Evolutionary conservation across 2,888 invertebrate genomes (phyloP), one percentile per base, ranked within the genome.

Genomic region (Sacculina carcini): DNA sequence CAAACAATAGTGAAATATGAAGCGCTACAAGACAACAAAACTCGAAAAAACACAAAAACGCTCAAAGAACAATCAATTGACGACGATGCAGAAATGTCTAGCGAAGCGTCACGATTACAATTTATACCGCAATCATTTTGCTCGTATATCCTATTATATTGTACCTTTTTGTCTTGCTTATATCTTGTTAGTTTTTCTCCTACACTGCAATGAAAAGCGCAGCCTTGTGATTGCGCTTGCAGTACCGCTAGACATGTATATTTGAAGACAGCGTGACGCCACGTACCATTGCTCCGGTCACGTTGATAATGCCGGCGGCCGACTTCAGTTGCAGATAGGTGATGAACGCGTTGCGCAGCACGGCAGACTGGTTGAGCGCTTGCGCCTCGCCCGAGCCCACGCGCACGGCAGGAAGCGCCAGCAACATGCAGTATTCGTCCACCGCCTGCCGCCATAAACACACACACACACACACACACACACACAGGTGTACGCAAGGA

Each of bases 241-340:
- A n/a, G n/a, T n/a, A n/a, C n/a, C n/a, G n/a, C n/a, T n/a, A n/a
- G n/a, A n/a, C n/a, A n/a, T n/a, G n/a, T n/a, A n/a, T n/a, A n/a
- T n/a, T n/a, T n/a, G n/a, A n/a, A n/a, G n/a, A n/a, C n/a, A n/a
- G n/a, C n/a, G n/a, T n/a, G n/a, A n/a, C n/a, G 24, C 40, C 6
- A 64, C 67, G 62, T 66, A 79, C 80, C 73, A 80, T 78, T 51
- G 89, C 87, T 57, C 81, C 64, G 12, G 47, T 63, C 56, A 92
- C 83, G 68, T 96, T 96, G 60, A 96, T 87, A 63, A 98, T 96
- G 60, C 96, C 96, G 59, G 96, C 96, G 55, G 96, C 96, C 71
- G 87, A 87, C 68, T 96, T 96, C 63, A 84, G 79, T 69, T 87
- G 85, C 60, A 96, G 72, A 68, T 98, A 98, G 50, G 85, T 86